Evolutionary conservation across 2,797 vertebrate species (phyloP), one percentile per base, ranked within the genome.

Genomic region (Pipistrellus pipistrellus): DNA sequence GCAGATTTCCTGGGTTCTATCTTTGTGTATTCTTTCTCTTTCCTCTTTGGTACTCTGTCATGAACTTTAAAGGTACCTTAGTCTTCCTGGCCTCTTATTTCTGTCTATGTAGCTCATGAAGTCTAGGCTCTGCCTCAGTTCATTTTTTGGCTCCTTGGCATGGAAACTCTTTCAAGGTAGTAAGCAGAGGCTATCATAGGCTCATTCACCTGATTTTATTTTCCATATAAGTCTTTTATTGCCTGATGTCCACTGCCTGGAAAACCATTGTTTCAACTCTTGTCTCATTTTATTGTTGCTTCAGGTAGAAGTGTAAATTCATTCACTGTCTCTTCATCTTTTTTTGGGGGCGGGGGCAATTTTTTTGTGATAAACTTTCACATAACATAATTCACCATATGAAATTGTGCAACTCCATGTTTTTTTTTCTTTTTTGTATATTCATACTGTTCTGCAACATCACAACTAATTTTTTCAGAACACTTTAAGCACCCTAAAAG

Each of bases 281-380:
- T 71, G 20, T 57, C 17, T 17, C 11, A 53, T 62, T 88, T 62
- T 46, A 48, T 59, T 78, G 27, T 68, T 77, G 32, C 68, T 72
- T 41, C 30, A 35, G 55, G 9, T 77, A 10, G 41, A 68, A 80
- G 23, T 55, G 20, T 88, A 25, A 78, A 68, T 93, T 95, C 51
- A 59, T 62, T 87, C 38, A 8, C 7, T 77, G 35, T 71, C 57
- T 71, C 44, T 41, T 38, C 17, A 44, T 62, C 11, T 35, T 32
- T 20, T 71, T 25, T 7, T 12, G 27, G 8, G 0, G 59, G 25
- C 4, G 12, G 25, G 25, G 25, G 8, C 2, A 59, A 13, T 51
- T 77, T 90, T 75, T 84, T 23, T 57, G 81, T 90, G 23, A 55
- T 55, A 75, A 78, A 57, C 35, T 62, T 91, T 87, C 12, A 41